Base-by-base conservation (phyloP, 1,140 invertebrate species). In the Caenorhabditis inopinata region DNA sequence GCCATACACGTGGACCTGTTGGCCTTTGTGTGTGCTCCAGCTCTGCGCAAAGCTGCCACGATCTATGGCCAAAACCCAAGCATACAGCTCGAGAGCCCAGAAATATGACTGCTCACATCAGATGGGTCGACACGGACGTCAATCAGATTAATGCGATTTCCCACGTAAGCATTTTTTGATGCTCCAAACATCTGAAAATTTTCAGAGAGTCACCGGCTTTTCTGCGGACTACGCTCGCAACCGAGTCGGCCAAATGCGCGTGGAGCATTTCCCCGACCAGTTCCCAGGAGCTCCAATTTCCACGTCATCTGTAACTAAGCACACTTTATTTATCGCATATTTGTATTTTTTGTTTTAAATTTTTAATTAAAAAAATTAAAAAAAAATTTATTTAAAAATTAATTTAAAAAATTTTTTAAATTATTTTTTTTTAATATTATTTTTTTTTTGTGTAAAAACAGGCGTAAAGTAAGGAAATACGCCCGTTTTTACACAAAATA, bases 91-190 rank as follows among this genome's bases (percentile, higher is more conserved):
- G n/a, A 38, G 58, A 32, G 38, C 58, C 58, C 18, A 42, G 21
- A 21, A 68, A 68, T 68, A 68, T 68, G 58, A 68, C 58, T 1
- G 38, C 58, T 68, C 58, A 68, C 23, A 68, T 68, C 58, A 68
- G 21, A 68, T 68, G 58, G 58, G n/a, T 68, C 2, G 58, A 68
- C 23, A 68, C 58, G n/a, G 58, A 68, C 38, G 58, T 68, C 16
- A 68, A 68, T 42, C 58, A 68, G 32, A 68, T 68, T 18, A 68
- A 68, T 68, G 58, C 58, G n/a, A 68, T 68, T 68, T 68, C 58
- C 23, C 58, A 68, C 38, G 58, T 68, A 21, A 68, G 58, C 1
- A 14, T 58, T 32, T 29, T 14, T n/a, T n/a, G n/a, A n/a, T n/a
- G n/a, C n/a, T n/a, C n/a, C n/a, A n/a, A n/a, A n/a, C n/a, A n/a